phyloP scores from a whole-genome alignment of 2,113 vertebrate genomes.

The Ophiodon elongatus region DNA sequence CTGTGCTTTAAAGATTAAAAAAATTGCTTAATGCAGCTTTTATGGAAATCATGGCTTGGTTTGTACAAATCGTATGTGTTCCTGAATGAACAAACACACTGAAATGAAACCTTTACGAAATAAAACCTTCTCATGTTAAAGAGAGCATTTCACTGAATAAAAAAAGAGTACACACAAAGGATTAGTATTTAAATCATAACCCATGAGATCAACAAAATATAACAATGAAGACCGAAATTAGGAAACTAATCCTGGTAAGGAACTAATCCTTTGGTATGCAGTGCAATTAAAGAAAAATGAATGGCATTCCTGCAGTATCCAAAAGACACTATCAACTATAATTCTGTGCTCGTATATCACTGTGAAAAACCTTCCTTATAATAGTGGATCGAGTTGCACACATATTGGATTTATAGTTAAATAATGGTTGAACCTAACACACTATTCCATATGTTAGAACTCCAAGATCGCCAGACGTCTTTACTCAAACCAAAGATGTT shows the following conservation, averaged over 20 bases:
- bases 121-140: neutral
- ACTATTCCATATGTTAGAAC: slow-evolving; percentile 36
- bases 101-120: too few relatives aligned
- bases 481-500: slow-evolving; percentile 25
- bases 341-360: slow-evolving; percentile 14
- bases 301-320: neutral
- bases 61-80: neutral
- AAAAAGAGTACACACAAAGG: slow-evolving; percentile 8
- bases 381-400: slow-evolving; percentile 4
- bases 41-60: neutral
- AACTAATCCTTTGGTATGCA: slow-evolving; percentile 34
- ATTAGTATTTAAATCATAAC: slow-evolving; percentile 19
- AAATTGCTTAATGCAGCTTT: slow-evolving; percentile 9
- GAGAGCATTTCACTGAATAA: neutral
- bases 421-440: slow-evolving; percentile 7
- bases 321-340: neutral
- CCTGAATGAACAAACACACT: neutral
- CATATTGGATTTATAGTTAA: slow-evolving; percentile 26
- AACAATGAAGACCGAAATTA: neutral
- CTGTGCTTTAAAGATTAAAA: neutral
- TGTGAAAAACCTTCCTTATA: neutral
- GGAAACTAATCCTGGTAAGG: neutral
- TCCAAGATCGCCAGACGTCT: slow-evolving; percentile 18
- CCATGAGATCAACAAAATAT: neutral
- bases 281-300: slow-evolving; percentile 9